Evolutionary conservation across 1,140 invertebrate genomes (phyloP), one percentile per base, ranked within the genome.

Genomic region (Nomia melanderi): DNA sequence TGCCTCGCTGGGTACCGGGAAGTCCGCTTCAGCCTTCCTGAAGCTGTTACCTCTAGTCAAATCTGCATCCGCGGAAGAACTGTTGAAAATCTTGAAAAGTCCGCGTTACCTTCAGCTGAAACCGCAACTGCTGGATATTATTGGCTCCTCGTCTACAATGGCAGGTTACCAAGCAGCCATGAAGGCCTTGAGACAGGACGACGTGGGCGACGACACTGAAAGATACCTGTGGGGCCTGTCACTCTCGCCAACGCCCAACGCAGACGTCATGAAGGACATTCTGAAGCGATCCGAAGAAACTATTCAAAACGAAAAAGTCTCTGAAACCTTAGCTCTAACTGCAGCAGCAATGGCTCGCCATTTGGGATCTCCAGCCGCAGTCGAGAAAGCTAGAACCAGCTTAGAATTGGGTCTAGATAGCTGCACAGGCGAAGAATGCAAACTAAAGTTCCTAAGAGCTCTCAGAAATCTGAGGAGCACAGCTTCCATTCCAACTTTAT

Each of bases 171-270:
- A 94, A 85, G 95, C 95, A 47, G 95, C 94, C 17, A 94, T 95
- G 90, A 94, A 94, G 60, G 87, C 93, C 44, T 90, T 96, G 1
- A 93, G 94, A 65, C 94, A 95, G 50, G 93, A 95, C 70, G 90
- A 93, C 5, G 90, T 91, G 2, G 93, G 94, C 2, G 94, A 95
- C 70, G 88, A 94, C 20, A 93, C 93, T 6, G 96, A 97, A 84
- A 92, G 96, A 73, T 97, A 97, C 88, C 90, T 97, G 1, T 95
- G 96, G 93, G 94, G 94, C 0, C 83, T 96, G 17, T 95, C 96
- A 0, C 88, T 96, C 5, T 94, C 94, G 0, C 87, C 89, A 7
- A 77, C 81, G 6, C 91, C 90, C 0, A 36, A 91, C 53, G 86
- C 93, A 8, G 91, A 93, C 33, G 93, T 96, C 14, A 90, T 95